Conservation (phyloP, 2,113 vertebrate species). For the Varanus salvator region DNA sequence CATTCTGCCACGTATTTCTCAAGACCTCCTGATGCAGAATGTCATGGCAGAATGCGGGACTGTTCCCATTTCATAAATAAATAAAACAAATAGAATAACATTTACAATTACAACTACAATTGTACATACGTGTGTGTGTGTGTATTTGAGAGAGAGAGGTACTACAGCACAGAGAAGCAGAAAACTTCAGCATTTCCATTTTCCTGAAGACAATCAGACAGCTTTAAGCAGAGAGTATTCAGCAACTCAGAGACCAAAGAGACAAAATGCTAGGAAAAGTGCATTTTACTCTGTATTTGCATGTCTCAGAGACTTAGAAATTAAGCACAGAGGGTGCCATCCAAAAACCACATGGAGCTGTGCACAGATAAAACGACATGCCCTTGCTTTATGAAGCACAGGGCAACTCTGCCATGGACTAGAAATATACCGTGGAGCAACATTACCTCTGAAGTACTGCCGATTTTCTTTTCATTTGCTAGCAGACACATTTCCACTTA, state of each 20-base stretch:
- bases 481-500: slow-evolving; percentile 49
- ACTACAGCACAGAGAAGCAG: neutral
- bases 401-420: neutral
- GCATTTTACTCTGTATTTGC: neutral
- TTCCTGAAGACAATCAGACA: neutral
- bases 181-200: neutral
- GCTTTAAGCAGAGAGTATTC: neutral
- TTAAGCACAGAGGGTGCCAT: neutral
- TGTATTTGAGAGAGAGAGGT: no score
- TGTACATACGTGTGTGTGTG: no score
- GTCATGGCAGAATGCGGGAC: neutral
- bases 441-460: rapidly evolving
- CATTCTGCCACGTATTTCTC: neutral
- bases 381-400: neutral
- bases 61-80: neutral
- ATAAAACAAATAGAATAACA: no score
- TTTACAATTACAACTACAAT: no score
- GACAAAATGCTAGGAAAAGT: neutral
- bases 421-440: rapidly evolving
- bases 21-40: neutral
- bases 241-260: neutral
- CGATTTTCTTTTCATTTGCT: rapidly evolving
- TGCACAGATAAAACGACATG: neutral
- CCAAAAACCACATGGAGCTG: neutral
- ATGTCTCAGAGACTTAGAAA: rapidly evolving